Evolutionary conservation across 1,140 invertebrate species (phyloP).

Genomic region (Bombus huntii): DNA sequence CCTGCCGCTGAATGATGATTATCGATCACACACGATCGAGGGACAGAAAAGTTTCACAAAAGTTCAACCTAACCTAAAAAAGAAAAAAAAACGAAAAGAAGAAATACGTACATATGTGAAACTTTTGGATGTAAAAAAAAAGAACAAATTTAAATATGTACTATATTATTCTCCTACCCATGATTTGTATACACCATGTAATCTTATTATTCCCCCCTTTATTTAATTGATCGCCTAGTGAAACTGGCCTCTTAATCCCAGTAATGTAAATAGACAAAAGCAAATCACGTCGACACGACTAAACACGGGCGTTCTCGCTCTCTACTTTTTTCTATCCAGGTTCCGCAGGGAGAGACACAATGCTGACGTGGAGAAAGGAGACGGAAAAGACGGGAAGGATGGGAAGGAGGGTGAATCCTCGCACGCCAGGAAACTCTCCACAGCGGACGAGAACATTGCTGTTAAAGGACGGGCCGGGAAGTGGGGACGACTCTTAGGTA

Average conservation of each 20-base stretch:
- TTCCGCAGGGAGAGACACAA: slow-evolving; percentile 80
- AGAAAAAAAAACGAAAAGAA: background rate
- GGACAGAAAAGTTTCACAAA: slow-evolving; percentile 28
- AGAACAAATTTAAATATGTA: background rate
- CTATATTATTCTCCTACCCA: slow-evolving; percentile 27
- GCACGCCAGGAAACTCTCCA: slow-evolving; percentile 85
- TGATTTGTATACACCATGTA: slow-evolving; percentile 61
- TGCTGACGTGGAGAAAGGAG: slow-evolving; percentile 86
- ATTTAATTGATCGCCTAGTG: slow-evolving; percentile 56
- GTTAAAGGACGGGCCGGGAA: slow-evolving; percentile 85
- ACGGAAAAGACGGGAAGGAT: slow-evolving; percentile 81
- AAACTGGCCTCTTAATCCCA: slow-evolving; percentile 60
- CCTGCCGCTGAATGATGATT: background rate
- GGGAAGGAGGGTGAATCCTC: slow-evolving; percentile 78
- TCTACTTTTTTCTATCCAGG: slow-evolving; percentile 70
- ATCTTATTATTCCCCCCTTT: slow-evolving; percentile 40
- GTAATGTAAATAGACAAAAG: slow-evolving; percentile 44
- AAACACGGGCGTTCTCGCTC: slow-evolving; percentile 52
- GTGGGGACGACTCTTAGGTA: slow-evolving; percentile 91
- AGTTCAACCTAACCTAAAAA: too few relatives aligned
- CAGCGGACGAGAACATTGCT: slow-evolving; percentile 82
- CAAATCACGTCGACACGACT: slow-evolving; percentile 7
- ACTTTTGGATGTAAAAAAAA: slow-evolving; percentile 5
- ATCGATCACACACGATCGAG: slow-evolving; percentile 9
- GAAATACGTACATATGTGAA: slow-evolving; percentile 12